These are phyloP conservation scores for Cydia amplana DNA, from an alignment of 1,140 invertebrate genomes.

Conservation along the genomic window DNA sequence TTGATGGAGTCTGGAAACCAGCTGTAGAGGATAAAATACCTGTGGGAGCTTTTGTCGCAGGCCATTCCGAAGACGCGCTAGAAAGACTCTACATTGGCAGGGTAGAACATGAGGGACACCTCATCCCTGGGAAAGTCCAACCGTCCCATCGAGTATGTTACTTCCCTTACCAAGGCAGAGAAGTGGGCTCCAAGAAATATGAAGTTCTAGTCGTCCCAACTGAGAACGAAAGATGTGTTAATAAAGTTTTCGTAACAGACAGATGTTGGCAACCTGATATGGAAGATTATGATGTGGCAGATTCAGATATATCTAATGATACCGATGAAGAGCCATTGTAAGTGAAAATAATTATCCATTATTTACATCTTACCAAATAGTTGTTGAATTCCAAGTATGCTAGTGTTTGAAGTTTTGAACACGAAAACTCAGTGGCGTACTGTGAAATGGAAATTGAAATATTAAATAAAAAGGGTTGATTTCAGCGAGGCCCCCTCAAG, in stretches of 20 bases:
- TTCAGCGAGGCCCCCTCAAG: too few relatives aligned
- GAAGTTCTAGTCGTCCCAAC: conserved; percentile 73
- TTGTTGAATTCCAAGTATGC: not conserved
- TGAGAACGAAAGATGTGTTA: conserved; percentile 83
- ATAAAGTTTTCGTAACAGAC: conserved; percentile 83
- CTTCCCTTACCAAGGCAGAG: conserved; percentile 86
- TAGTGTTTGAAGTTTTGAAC: too few relatives aligned
- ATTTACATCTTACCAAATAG: not conserved
- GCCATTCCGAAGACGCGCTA: conserved; percentile 81
- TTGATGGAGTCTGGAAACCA: conserved; percentile 80
- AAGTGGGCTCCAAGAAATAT: conserved; percentile 64
- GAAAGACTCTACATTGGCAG: conserved; percentile 83
- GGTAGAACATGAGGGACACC: conserved; percentile 80
- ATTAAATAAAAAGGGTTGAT: too few relatives aligned
- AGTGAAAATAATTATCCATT: not conserved
- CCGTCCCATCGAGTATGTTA: conserved; percentile 86
- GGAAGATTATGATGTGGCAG: conserved; percentile 17
- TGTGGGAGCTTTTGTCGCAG: conserved; percentile 84
- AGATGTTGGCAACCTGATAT: conserved; percentile 28
- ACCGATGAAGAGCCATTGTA: conserved; percentile 18
- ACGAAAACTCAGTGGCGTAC: too few relatives aligned
- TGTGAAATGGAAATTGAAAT: too few relatives aligned
- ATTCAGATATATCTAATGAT: conserved; percentile 23
- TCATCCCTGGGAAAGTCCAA: conserved; percentile 85
- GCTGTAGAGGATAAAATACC: conserved; percentile 82